phyloP scores from a whole-genome alignment of 2,797 vertebrate genomes.

The Aselliscus stoliczkanus region DNA sequence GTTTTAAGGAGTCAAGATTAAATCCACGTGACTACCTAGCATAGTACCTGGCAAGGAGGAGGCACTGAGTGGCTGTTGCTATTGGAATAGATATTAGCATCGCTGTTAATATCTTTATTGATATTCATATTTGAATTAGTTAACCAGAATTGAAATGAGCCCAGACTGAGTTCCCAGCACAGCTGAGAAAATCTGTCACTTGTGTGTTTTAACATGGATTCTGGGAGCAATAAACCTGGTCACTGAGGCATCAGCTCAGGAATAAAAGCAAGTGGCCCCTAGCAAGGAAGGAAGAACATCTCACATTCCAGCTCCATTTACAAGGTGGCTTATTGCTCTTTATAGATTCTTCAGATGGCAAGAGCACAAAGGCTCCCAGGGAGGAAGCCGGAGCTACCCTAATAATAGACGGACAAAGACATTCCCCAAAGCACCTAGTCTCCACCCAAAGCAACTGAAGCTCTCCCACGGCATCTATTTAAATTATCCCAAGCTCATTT shows the following conservation, averaged over 20 bases:
- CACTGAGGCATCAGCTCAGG: not conserved
- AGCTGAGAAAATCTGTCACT: not conserved
- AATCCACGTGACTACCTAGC: not conserved
- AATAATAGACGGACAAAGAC: not conserved
- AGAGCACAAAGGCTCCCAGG: not conserved
- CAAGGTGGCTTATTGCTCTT: not conserved
- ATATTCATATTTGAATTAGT: not conserved
- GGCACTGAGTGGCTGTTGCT: not conserved
- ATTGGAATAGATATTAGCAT: not conserved
- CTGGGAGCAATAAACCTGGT: not conserved
- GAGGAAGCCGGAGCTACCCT: not conserved
- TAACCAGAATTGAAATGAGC: not conserved
- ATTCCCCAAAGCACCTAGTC: not conserved
- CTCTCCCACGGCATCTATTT: too few relatives aligned
- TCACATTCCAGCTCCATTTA: not conserved
- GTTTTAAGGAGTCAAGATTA: not conserved
- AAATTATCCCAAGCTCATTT: not conserved
- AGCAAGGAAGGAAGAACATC: slow-evolving; percentile 21
- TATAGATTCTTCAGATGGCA: not conserved
- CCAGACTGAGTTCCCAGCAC: not conserved
- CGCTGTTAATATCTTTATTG: not conserved
- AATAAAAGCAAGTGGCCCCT: slow-evolving; percentile 29
- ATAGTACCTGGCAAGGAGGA: not conserved
- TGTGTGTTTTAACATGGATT: not conserved
- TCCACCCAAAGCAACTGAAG: not conserved